Evolutionary conservation across 2,888 invertebrate genomes (phyloP).

Genomic region (Zonitis immaculata): DNA sequence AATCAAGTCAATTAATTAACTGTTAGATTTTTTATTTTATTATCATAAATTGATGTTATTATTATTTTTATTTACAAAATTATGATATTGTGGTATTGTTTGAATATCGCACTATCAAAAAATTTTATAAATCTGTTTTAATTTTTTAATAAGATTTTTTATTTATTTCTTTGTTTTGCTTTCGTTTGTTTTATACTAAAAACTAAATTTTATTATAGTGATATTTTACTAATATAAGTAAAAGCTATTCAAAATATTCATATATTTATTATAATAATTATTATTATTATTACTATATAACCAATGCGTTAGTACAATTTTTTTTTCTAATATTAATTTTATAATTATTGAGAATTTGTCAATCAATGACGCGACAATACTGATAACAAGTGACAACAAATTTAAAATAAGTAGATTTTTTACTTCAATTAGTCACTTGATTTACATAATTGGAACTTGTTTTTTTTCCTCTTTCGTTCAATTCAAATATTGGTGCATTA

Average conservation of each 20-base stretch:
- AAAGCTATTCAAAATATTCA: slow-evolving; percentile 30
- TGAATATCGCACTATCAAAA: background rate
- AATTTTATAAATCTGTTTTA: slow-evolving; percentile 22
- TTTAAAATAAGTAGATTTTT: slow-evolving; percentile 25
- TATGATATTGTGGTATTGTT: background rate
- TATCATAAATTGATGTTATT: slow-evolving; percentile 25
- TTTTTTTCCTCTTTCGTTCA: slow-evolving; percentile 7
- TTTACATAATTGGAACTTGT: background rate
- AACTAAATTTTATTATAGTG: slow-evolving; percentile 28
- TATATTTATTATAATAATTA: slow-evolving; percentile 26
- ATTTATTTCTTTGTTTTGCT: slow-evolving; percentile 35
- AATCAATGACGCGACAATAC: slow-evolving; percentile 34
- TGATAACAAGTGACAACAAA: slow-evolving; percentile 32
- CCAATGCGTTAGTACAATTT: slow-evolving; percentile 36
- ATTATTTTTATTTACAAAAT: slow-evolving; percentile 19
- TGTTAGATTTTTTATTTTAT: slow-evolving; percentile 30
- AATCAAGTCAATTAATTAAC: slow-evolving; percentile 38
- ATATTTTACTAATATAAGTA: slow-evolving; percentile 33
- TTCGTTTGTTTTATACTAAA: slow-evolving; percentile 30
- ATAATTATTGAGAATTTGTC: slow-evolving; percentile 9
- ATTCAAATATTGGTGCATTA: slow-evolving; percentile 19
- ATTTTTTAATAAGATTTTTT: slow-evolving; percentile 31
- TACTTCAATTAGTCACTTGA: slow-evolving; percentile 6
- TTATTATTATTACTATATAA: slow-evolving; percentile 14
- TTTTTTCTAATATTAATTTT: slow-evolving; percentile 21